Percentiles rank a stretch among this genome's conserved stretches.
These are phyloP conservation scores for Euplexia lucipara DNA, from an alignment of 2,888 invertebrate genomes.

Conservation along the genomic window DNA sequence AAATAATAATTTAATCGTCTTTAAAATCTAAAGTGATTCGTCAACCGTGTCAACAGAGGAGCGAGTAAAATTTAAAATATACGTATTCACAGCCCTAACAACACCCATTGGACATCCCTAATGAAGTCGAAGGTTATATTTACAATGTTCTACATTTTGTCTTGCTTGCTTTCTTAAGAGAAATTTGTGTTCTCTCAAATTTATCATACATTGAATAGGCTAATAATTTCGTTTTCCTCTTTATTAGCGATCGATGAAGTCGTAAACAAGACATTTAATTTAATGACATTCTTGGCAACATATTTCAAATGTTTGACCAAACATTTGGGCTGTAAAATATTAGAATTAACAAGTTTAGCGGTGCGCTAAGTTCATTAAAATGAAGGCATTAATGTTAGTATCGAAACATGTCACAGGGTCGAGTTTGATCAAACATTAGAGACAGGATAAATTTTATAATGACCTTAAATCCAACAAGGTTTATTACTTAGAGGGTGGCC, in stretches of 20 bases:
- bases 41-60: constrained; percentile 74
- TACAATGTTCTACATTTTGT: constrained; percentile 63
- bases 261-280: constrained; percentile 59
- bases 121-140: constrained; percentile 72
- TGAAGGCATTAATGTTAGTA: constrained; percentile 28
- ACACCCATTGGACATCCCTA: constrained; percentile 72
- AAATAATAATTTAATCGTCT: constrained; percentile 81
- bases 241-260: neutral
- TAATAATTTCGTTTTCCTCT: neutral
- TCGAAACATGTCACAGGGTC: constrained; percentile 21
- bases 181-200: neutral
- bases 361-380: constrained; percentile 33
- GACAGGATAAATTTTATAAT: constrained; percentile 36
- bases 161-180: too few species aligned
- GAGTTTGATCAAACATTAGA: constrained; percentile 64
- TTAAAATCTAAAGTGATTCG: constrained; percentile 71
- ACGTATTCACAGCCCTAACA: constrained; percentile 88
- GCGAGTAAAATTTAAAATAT: constrained; percentile 72
- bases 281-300: constrained; percentile 54
- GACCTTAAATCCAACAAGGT: constrained; percentile 38
- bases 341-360: constrained; percentile 31
- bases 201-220: neutral
- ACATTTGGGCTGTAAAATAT: constrained; percentile 56
- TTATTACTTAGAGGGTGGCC: constrained; percentile 33
- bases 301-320: constrained; percentile 64